Conservation (phyloP, 2,888 invertebrate species). For the Nectonema munidae region DNA sequence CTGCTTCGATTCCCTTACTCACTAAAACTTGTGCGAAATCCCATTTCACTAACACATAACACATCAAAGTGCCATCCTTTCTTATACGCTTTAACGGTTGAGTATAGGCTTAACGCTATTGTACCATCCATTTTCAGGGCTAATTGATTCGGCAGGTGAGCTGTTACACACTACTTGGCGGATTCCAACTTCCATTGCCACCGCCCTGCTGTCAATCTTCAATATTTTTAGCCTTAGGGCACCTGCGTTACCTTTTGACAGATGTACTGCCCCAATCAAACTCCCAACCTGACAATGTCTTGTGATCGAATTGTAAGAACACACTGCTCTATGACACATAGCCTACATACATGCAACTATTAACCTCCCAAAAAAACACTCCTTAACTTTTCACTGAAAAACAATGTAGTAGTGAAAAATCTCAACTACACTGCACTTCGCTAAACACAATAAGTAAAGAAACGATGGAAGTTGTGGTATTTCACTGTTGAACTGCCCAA, state of each 20-base stretch:
- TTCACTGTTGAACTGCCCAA: slow-evolving; percentile 24
- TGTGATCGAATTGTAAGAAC: slow-evolving; percentile 30
- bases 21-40: too few species aligned
- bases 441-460: slow-evolving; percentile 24
- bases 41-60: too few species aligned
- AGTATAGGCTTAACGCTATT: too few species aligned
- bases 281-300: slow-evolving; percentile 33
- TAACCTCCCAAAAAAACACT: too few species aligned
- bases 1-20: too few species aligned
- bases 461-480: slow-evolving; percentile 30
- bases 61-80: too few species aligned
- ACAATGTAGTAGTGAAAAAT: too few species aligned
- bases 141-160: slow-evolving; percentile 34
- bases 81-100: too few species aligned
- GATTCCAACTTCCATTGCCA: slow-evolving; percentile 42
- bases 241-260: slow-evolving; percentile 33
- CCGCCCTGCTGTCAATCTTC: slow-evolving; percentile 36
- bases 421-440: too few species aligned
- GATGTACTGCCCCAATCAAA: slow-evolving; percentile 36
- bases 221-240: slow-evolving; percentile 34
- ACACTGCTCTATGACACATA: too few species aligned
- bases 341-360: too few species aligned
- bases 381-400: too few species aligned
- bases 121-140: slow-evolving; percentile 37
- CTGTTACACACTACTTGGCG: slow-evolving; percentile 32